Evolutionary conservation across 2,113 vertebrate genomes (phyloP).

Genomic region (Podarcis muralis): DNA sequence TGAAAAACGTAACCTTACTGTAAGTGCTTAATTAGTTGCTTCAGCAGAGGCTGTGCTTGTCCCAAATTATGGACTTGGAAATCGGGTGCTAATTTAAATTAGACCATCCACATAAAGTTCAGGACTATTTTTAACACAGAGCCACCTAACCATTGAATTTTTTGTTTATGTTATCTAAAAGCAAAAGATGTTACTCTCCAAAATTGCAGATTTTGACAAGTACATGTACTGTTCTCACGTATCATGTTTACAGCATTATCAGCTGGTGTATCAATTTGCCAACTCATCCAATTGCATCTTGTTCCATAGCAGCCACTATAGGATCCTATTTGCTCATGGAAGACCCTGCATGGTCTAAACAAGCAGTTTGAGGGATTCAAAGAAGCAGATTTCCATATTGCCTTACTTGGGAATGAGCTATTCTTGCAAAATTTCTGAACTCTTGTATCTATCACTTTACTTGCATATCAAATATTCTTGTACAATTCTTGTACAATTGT

Average conservation of each 20-base stretch:
- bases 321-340: not conserved
- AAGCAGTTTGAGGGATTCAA: not conserved
- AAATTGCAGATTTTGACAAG: not conserved
- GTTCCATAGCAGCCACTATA: not conserved
- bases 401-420: not conserved
- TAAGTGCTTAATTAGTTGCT: slow-evolving; percentile 88
- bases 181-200: not conserved
- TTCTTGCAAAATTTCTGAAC: not conserved
- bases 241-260: not conserved
- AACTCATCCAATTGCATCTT: not conserved
- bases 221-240: not conserved
- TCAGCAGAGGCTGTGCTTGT: slow-evolving; percentile 74
- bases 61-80: slow-evolving; percentile 85
- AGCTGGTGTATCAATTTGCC: not conserved
- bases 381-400: not conserved
- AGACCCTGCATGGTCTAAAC: not conserved
- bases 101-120: slow-evolving; percentile 78
- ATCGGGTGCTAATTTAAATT: slow-evolving; percentile 83
- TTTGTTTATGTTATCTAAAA: slow-evolving; percentile 63
- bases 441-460: not conserved
- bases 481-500: not conserved
- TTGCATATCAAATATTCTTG: not conserved
- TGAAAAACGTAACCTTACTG: slow-evolving; percentile 87
- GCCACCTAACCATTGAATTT: slow-evolving; percentile 71
- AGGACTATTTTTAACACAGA: slow-evolving; percentile 71